Evolutionary conservation across 2,797 vertebrate genomes (phyloP).

Genomic region (Acipenser transmontanus): DNA sequence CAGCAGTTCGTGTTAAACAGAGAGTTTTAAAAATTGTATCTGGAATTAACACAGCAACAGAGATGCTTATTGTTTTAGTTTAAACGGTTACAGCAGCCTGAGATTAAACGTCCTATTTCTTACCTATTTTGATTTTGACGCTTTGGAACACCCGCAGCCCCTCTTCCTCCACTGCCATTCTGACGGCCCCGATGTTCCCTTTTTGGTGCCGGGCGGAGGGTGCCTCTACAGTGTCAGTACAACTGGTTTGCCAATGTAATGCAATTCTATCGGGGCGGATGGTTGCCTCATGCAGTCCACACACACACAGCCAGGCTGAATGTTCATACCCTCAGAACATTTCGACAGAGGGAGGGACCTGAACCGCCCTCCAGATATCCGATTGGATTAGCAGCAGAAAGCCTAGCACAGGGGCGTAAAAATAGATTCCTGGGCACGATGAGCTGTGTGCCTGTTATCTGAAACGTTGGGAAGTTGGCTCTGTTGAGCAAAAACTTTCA

Average conservation of each 20-base stretch:
- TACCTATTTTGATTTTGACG: slow-evolving; percentile 96
- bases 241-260: slow-evolving; percentile 43
- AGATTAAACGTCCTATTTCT: slow-evolving; percentile 24
- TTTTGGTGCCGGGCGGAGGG: slow-evolving; percentile 31
- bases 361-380: slow-evolving; percentile 24
- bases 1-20: no score
- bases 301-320: slow-evolving; percentile 32
- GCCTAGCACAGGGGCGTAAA: no score
- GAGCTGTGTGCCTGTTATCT: no score
- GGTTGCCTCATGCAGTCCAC: slow-evolving; percentile 46
- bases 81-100: no score
- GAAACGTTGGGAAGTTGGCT: no score
- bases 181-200: slow-evolving; percentile 41
- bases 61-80: no score
- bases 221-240: slow-evolving; percentile 36
- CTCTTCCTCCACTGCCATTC: slow-evolving; percentile 95
- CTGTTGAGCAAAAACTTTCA: no score
- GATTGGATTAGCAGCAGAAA: slow-evolving; percentile 16
- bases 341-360: slow-evolving; percentile 35
- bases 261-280: slow-evolving; percentile 48
- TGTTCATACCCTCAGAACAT: slow-evolving; percentile 32
- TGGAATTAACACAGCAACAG: no score
- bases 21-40: no score
- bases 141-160: slow-evolving; percentile 94
- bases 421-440: no score